These are phyloP conservation scores for Ophraella communa DNA, from an alignment of 2,888 invertebrate genomes.

Conservation along the genomic window DNA sequence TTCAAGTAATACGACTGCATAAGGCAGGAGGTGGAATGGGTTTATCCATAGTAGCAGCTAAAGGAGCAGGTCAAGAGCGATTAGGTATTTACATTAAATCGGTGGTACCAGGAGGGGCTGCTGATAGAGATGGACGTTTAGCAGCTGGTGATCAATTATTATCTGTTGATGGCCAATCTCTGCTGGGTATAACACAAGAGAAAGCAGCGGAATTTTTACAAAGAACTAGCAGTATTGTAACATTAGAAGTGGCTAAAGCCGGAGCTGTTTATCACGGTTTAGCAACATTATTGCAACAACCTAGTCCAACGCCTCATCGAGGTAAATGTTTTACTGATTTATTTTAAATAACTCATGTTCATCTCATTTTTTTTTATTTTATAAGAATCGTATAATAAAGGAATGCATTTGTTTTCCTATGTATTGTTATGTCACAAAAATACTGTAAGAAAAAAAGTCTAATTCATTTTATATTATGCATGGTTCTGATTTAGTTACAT, in stretches of 20 bases:
- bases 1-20: conserved; percentile 86
- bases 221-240: conserved; percentile 91
- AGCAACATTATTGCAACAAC: conserved; percentile 90
- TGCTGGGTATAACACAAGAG: conserved; percentile 74
- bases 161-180: conserved; percentile 94
- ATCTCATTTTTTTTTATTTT: not conserved
- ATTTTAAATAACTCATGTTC: not conserved
- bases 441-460: no score
- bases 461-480: no score
- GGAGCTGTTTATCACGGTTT: conserved; percentile 97
- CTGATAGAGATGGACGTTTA: conserved; percentile 90
- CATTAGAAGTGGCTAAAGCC: conserved; percentile 95
- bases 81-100: conserved; percentile 99
- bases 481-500: no score
- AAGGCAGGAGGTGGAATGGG: conserved; percentile 98
- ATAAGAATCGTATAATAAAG: no score
- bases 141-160: conserved; percentile 97
- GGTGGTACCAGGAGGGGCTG: conserved; percentile 93
- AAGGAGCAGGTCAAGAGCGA: conserved; percentile 65
- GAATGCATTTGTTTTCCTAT: no score
- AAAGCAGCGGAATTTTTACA: conserved; percentile 96
- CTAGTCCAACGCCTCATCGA: conserved; percentile 81
- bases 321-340: conserved; percentile 61
- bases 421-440: no score
- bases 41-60: conserved; percentile 97